Evolutionary conservation across 2,888 invertebrate genomes (phyloP), one percentile per base, ranked within the genome.

Genomic region (Harpalus rubripes): DNA sequence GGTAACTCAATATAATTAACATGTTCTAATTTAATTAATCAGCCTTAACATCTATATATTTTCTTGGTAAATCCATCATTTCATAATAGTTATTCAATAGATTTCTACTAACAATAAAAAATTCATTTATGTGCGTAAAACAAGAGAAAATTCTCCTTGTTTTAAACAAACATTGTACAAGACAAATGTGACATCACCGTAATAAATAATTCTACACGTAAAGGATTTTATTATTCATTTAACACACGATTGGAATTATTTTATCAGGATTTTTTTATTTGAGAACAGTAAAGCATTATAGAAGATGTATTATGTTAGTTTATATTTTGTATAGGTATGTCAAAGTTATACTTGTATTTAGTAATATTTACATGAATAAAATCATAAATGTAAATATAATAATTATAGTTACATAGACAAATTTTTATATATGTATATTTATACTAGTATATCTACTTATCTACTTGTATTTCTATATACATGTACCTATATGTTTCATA

Each of bases 11-110:
- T 68, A n/a, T 68, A 68, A 68, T 39, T 68, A 68, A 68, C 68
- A 39, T 15, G 39, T 68, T 32, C 39, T 26, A 68, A 68, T 26
- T 68, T 68, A 39, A 68, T 68, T 68, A 68, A 68, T 41, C 68
- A 68, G 26, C 26, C 68, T 68, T 32, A 68, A 32, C 12, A 12
- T 52, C 44, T 52, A 8, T 52, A 52, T 52, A 52, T 52, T 52
- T 52, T 12, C 44, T 52, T 12, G 44, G 12, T 0, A 52, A 52
- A 52, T 52, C 12, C 44, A 52, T 52, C 44, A 52, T 52, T 52
- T 52, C 44, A 12, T 52, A 8, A 52, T 12, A 12, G 12, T 52
- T 52, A 52, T 52, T 52, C 44, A 52, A 52, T 52, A 52, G 44
- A 52, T 52, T 52, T 52, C 44, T 52, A 52, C 12, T 12, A 2